phyloP scores from a whole-genome alignment of 2,113 vertebrate genomes.

The Hemicordylus capensis region DNA sequence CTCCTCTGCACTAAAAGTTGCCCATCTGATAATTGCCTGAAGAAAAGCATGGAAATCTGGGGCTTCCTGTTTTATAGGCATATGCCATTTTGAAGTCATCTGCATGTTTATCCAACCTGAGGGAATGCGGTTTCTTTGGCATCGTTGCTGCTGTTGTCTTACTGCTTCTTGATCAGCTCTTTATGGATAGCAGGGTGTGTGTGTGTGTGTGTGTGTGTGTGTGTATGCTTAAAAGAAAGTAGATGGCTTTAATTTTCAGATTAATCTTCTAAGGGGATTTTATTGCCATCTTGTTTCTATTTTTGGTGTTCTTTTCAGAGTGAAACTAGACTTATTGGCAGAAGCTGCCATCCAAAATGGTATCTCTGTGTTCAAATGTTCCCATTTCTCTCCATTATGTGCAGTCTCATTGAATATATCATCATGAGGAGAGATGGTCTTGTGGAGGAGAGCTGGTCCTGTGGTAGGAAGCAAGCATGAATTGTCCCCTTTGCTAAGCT shows the following conservation, averaged over 20 bases:
- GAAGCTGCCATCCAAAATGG: too few relatives aligned
- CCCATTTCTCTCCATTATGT: too few relatives aligned
- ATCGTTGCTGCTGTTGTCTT: slow-evolving; percentile 32
- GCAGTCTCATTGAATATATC: too few relatives aligned
- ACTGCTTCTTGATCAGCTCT: slow-evolving; percentile 55
- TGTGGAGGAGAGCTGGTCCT: too few relatives aligned
- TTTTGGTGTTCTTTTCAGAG: background rate
- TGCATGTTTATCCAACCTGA: slow-evolving; percentile 61
- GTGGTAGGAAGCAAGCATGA: too few relatives aligned
- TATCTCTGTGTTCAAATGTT: too few relatives aligned
- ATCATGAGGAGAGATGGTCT: too few relatives aligned
- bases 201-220: background rate
- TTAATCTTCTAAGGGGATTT: slow-evolving; percentile 56
- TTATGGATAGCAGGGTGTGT: slow-evolving; percentile 35
- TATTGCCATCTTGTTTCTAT: slow-evolving; percentile 60
- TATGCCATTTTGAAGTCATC: slow-evolving; percentile 52
- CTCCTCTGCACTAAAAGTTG: slow-evolving; percentile 49
- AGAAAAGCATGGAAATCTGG: slow-evolving; percentile 53
- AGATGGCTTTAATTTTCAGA: slow-evolving; percentile 38
- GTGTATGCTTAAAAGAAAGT: background rate
- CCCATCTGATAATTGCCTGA: slow-evolving; percentile 58
- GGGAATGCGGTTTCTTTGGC: slow-evolving; percentile 28
- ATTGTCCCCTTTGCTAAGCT: too few relatives aligned
- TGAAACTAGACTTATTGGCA: background rate
- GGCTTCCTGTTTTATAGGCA: slow-evolving; percentile 33